phyloP scores from a whole-genome alignment of 2,113 vertebrate genomes.

The Leptocoma aspasia region DNA sequence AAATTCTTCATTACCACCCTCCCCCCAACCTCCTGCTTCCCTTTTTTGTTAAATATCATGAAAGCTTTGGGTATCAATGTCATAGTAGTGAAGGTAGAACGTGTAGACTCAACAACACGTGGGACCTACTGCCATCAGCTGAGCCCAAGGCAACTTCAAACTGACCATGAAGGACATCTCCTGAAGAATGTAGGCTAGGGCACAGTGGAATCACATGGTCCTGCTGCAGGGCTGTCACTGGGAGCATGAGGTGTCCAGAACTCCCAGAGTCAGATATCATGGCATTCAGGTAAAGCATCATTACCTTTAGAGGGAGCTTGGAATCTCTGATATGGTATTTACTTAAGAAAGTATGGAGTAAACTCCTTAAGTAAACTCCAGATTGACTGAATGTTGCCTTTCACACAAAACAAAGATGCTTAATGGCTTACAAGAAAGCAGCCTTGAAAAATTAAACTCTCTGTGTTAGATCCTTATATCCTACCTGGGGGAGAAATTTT shows the following conservation, averaged over 20 bases:
- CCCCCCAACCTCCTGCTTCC: background rate
- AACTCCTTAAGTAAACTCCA: background rate
- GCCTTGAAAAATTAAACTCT: background rate
- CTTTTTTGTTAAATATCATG: background rate
- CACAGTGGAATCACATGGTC: background rate
- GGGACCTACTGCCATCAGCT: background rate
- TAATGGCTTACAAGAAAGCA: background rate
- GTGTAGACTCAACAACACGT: background rate
- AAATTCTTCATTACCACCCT: background rate
- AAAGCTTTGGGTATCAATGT: background rate
- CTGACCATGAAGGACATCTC: background rate
- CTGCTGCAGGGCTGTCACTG: background rate
- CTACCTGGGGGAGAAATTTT: background rate
- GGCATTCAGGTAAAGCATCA: background rate
- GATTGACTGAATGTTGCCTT: background rate
- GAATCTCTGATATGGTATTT: background rate
- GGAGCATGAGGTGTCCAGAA: background rate
- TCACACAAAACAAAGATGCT: background rate
- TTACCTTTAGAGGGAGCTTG: background rate
- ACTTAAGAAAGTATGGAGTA: background rate
- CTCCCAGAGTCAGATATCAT: background rate
- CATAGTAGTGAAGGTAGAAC: background rate
- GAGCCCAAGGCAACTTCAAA: background rate
- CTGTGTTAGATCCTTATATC: background rate
- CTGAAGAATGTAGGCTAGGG: background rate